These are phyloP conservation scores for Torymus auratus DNA, from an alignment of 2,888 invertebrate genomes.

Conservation along the genomic window DNA sequence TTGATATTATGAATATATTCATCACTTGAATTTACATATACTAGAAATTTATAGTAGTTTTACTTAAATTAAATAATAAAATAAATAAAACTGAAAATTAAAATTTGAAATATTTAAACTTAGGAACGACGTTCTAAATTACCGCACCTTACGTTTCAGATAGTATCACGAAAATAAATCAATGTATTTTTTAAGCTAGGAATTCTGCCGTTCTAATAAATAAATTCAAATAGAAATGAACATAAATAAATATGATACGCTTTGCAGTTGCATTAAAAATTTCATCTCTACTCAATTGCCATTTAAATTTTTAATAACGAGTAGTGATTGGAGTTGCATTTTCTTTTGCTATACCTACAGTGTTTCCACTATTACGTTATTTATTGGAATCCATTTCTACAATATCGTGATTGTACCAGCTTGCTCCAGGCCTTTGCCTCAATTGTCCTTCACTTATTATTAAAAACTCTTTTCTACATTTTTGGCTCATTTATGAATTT, in stretches of 20 bases:
- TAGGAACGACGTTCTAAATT: too few relatives aligned
- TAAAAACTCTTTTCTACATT: conserved; percentile 15
- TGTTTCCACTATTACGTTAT: conserved; percentile 53
- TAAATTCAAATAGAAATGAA: conserved; percentile 9
- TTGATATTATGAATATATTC: too few relatives aligned
- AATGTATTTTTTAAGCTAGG: conserved; percentile 17
- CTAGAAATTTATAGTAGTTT: too few relatives aligned
- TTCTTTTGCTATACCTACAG: conserved; percentile 60
- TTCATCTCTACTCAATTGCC: conserved; percentile 70
- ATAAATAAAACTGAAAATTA: too few relatives aligned
- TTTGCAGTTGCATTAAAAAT: conserved; percentile 46
- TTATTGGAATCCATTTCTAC: conserved; percentile 57
- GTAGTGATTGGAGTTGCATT: conserved; percentile 76
- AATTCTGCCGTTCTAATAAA: conserved; percentile 4
- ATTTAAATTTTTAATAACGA: conserved; percentile 67
- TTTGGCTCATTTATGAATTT: conserved; percentile 34
- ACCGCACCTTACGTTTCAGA: too few relatives aligned
- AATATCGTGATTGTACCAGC: conserved; percentile 74
- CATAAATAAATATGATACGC: conserved; percentile 45
- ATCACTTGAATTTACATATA: too few relatives aligned
- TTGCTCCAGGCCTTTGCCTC: conserved; percentile 74
- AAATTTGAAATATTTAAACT: too few relatives aligned
- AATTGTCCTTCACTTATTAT: conserved; percentile 43
- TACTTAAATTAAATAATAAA: too few relatives aligned
- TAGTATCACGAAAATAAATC: too few relatives aligned